Evolutionary conservation across 2,888 invertebrate species (phyloP), one percentile per base, ranked within the genome.

Genomic region (Lacanobia oleracea): DNA sequence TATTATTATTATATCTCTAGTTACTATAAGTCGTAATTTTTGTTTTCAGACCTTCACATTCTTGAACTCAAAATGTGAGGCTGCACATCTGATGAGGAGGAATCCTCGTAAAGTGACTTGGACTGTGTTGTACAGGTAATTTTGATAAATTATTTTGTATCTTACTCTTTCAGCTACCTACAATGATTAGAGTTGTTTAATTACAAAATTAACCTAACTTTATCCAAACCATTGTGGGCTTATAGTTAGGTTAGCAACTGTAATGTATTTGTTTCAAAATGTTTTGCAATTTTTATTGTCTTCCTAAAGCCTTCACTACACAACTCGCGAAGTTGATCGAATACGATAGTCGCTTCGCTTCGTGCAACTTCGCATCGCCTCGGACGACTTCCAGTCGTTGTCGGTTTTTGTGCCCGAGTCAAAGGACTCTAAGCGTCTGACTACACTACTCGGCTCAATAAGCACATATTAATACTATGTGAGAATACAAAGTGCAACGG

Each of bases 71-170:
- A 99, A 99, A 97, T 99, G 99, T 97, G 99, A 99, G 94, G 97
- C 98, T 72, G 98, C 99, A 43, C 99, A 99, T 94, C 96, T 98
- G 88, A 99, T 99, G 99, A 99, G 98, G 97, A 98, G 99, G 86
- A 99, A 99, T 96, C 99, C 99, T 73, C 98, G 99, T 93, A 99
- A 99, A 96, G 99, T 99, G 80, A 99, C 99, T 93, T 99, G 99
- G 99, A 99, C 99, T 65, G 99, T 99, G 54, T 97, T 99, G 70
- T 99, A 99, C 97, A 98, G 97, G 98, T 97, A 82, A 48, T 16
- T 48, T 59, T 40, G 8, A 7, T 23, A 0, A 45, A 0, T n/a
- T 18, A 18, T n/a, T 21, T 6, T 40, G n/a, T n/a, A 9, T 23
- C 7, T 0, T n/a, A 12, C 5, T 10, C 7, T 2, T 43, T 43